Evolutionary conservation across 2,113 vertebrate species (phyloP), one percentile per base, ranked within the genome.

Genomic region (Felis chaus): DNA sequence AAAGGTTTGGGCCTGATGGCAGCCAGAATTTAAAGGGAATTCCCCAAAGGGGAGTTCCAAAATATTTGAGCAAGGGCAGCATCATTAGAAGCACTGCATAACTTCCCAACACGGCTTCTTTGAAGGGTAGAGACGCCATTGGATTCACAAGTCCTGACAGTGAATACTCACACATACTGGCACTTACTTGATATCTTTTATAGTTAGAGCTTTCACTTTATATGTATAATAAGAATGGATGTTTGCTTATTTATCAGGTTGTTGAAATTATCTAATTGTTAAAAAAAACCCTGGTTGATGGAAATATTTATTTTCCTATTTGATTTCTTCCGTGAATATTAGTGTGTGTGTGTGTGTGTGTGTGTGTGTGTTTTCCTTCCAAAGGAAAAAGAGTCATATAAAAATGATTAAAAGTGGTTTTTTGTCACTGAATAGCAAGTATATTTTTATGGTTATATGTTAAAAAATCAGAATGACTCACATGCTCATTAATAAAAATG

Each of bases 401-500:
- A 81, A 84, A 79, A 92, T 89, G 3, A 74, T 41, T 53, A 45
- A 88, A 86, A 18, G 6, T 80, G 0, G 3, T 57, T 79, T 63
- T 76, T 74, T 95, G 55, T 45, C 18, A 82, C 12, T 48, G 57
- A 96, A 18, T 39, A 96, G 9, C n/a, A 92, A 48, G n/a, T 48
- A 74, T 45, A 79, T 86, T 92, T 93, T 84, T 66, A 63, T 41
- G 15, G 76, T 73, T 53, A 96, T 66, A 18, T 90, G 57, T 83
- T 86, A 71, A 71, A 63, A 41, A 85, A 78, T 91, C 53, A 91
- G 71, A 96, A 31, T 53, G 8, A 71, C 80, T 92, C 68, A 6
- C 80, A 23, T 48, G n/a, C 76, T 92, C 16, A 69, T 83, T 87
- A 96, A 84, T 90, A 69, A 79, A 94, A 97, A 92, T 91, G 4